These are phyloP conservation scores for Gorsachius goisagi DNA, from an alignment of 2,113 vertebrate species.

Conservation along the genomic window DNA sequence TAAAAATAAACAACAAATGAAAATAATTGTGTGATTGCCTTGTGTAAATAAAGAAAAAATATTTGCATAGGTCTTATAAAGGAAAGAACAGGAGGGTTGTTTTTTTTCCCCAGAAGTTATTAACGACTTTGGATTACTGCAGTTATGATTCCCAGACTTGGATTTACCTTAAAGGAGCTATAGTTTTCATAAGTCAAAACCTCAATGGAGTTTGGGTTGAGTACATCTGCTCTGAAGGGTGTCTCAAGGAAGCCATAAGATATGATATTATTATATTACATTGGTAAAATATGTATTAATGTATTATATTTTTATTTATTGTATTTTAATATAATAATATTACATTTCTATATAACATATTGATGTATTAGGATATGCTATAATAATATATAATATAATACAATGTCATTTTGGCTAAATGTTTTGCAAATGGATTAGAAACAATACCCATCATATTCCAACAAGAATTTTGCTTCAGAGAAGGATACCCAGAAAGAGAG, in stretches of 20 bases:
- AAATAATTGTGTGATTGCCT: neutral
- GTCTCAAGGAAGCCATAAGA: neutral
- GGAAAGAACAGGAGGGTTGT: fast-evolving
- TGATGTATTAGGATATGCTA: neutral
- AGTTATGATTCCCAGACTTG: neutral
- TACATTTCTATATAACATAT: too few species aligned
- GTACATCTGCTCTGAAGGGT: neutral
- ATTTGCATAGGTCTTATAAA: neutral
- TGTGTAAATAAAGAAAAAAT: neutral
- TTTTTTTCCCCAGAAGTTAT: neutral
- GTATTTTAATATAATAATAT: neutral
- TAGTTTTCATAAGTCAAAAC: neutral
- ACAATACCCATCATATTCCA: neutral
- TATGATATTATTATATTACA: neutral
- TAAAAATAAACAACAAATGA: neutral
- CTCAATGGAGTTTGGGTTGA: neutral
- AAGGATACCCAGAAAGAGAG: neutral
- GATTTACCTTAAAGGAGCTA: neutral
- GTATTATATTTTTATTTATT: too few species aligned
- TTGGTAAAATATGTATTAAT: too few species aligned
- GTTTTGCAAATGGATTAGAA: neutral
- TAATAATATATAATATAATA: neutral
- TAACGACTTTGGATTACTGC: neutral
- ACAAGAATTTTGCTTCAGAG: neutral
- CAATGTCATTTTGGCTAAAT: neutral